phyloP scores from a whole-genome alignment of 2,113 vertebrate genomes.

The Kobus ellipsiprymnus region DNA sequence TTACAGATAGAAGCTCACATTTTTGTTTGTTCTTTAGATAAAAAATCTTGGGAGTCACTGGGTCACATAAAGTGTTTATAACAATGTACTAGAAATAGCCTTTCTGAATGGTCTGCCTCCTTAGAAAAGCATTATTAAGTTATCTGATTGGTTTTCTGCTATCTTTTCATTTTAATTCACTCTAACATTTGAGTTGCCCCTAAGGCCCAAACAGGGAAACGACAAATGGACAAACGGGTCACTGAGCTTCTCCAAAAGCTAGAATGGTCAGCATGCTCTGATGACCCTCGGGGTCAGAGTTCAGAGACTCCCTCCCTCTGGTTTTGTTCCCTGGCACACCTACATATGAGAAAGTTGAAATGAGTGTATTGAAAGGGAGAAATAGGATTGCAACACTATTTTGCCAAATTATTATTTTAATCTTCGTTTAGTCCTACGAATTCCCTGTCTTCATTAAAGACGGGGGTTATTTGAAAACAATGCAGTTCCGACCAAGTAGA shows the following conservation, averaged over 20 bases:
- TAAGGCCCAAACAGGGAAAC: background rate
- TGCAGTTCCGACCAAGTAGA: background rate
- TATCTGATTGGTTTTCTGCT: background rate
- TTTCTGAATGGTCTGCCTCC: background rate
- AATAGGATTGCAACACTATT: background rate
- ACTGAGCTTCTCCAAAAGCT: background rate
- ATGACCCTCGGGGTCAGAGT: background rate
- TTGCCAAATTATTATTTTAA: background rate
- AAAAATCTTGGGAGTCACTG: background rate
- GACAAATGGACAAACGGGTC: background rate
- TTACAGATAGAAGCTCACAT: background rate
- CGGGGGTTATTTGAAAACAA: background rate
- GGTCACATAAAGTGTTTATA: background rate
- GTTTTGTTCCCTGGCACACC: background rate
- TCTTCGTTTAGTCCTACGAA: background rate
- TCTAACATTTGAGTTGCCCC: background rate
- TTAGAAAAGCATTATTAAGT: background rate
- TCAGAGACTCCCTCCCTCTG: background rate
- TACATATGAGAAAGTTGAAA: background rate
- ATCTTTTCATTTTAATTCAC: constrained; percentile 19
- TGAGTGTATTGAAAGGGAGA: background rate
- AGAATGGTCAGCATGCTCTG: background rate
- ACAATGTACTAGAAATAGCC: background rate
- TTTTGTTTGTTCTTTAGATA: background rate
- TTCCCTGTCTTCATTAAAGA: background rate